Percentiles rank a stretch among this genome's conserved stretches.
These are phyloP conservation scores for Heliothis virescens DNA, from an alignment of 1,140 invertebrate species.

Conservation along the genomic window DNA sequence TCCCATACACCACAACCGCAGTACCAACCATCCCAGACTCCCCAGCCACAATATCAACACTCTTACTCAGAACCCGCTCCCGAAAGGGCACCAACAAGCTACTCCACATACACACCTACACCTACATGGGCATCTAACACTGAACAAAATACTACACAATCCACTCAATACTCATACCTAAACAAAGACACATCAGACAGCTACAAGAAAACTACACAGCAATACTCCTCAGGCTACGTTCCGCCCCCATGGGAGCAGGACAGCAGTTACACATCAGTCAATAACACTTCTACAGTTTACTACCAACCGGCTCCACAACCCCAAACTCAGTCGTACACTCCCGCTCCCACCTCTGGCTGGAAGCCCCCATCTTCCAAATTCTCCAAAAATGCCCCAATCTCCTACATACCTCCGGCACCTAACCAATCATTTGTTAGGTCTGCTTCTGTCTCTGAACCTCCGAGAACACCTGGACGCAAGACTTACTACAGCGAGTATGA, in stretches of 20 bases:
- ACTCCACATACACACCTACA: conserved; percentile 71
- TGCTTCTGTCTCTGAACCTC: conserved; percentile 62
- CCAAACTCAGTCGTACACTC: conserved; percentile 55
- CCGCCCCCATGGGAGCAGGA: conserved; percentile 83
- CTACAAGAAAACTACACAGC: conserved; percentile 70
- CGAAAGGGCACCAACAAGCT: conserved; percentile 53
- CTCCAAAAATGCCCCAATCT: conserved; percentile 69
- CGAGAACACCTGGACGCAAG: conserved; percentile 73
- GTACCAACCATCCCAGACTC: conserved; percentile 24
- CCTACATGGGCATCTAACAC: conserved; percentile 69
- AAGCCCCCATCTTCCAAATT: conserved; percentile 64
- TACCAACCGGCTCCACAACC: conserved; percentile 65
- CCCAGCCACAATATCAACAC: conserved; percentile 54
- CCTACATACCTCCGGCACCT: conserved; percentile 79
- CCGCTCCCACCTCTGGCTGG: conserved; percentile 48
- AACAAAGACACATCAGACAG: conserved; percentile 68
- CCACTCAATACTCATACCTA: conserved; percentile 68
- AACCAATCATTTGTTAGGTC: conserved; percentile 81
- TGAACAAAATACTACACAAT: conserved; percentile 54
- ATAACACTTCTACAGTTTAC: conserved; percentile 62
- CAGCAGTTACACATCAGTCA: conserved; percentile 63
- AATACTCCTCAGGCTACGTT: conserved; percentile 77
- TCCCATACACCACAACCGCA: conserved; percentile 37
- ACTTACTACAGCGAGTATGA: conserved; percentile 84
- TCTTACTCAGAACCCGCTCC: conserved; percentile 52